Base-by-base conservation (phyloP, 1,140 invertebrate genomes). In the Achatina immaculata region DNA sequence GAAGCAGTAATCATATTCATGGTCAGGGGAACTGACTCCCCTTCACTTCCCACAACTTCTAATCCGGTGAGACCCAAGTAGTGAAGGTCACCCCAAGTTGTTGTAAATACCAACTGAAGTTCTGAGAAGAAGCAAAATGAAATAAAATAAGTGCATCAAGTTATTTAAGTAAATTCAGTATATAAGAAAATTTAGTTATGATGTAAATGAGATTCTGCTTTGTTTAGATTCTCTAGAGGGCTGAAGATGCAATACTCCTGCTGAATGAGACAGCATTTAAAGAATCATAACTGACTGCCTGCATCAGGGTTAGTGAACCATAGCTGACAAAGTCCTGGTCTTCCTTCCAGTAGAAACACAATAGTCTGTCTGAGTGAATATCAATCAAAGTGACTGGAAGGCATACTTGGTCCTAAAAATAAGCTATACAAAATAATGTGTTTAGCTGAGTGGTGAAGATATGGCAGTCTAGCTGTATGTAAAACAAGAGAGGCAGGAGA, bases 21-120 rank as follows among this genome's bases (percentile, higher is more conserved):
- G 36, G 77, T 83, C 11, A 90, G 11, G 74, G 87, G 87, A 9
- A 92, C 78, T 36, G 90, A 83, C 71, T 90, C 88, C 24, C 90
- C 92, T 72, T 91, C 87, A 69, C 85, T 87, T 24, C 90, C 91
- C 1, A 93, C 86, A 38, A 93, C 88, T 82, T 93, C 92, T 42
- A 93, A 82, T 28, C 92, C 92, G 19, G 92, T 92, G 48, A 93
- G 82, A 2, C 92, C 92, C 38, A 93, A 85, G 71, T 91, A 90
- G 76, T 92, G 90, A 24, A 85, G 74, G 83, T 90, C 89, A 69
- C 92, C 92, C 92, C 92, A 93, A 7, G 92, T 93, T 1, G 86
- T 88, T 31, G 88, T 86, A 77, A 93, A 89, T 83, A 92, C 90
- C 36, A 93, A 83, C 83, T 91, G 86, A 42, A 93, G 81, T 77